Evolutionary conservation across 2,113 vertebrate genomes (phyloP), one percentile per base, ranked within the genome.

Genomic region (Loxodonta africana): DNA sequence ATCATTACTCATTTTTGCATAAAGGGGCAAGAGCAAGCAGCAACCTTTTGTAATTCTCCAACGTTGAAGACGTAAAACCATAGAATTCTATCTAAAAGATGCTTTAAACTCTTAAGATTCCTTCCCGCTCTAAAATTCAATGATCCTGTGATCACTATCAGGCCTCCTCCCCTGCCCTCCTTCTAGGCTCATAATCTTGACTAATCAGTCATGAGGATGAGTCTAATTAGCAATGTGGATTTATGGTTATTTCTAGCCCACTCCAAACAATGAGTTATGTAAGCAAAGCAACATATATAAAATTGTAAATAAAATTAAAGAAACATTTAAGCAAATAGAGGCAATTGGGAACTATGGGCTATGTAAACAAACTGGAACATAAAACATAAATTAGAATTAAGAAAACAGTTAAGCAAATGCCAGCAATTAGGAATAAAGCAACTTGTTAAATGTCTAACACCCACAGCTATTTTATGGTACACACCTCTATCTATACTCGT

Each of bases 341-440:
- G 89, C 97, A 97, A 96, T 95, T 97, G 97, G 92, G 96, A 97
- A 94, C 96, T 96, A 97, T 97, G 93, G 90, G 83, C 92, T 97
- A 91, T 93, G 80, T 96, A 98, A 98, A 97, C 97, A 97, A 97
- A 98, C 17, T 30, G 51, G 86, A 95, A 95, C 91, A 94, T 98
- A 97, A 97, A 97, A 48, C 85, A 98, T 97, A 97, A 98, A 98
- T 98, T 96, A 98, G 95, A 98, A 96, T 98, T 97, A 97, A 97
- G 97, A 95, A 97, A 98, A 97, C 94, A 96, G 69, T 98, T 98
- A 97, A 97, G 88, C 94, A 98, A 97, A 98, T 98, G 96, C 83
- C 96, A 97, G 86, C 92, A 95, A 96, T 97, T 97, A 98, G 77
- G 57, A 95, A 95, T 94, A 96, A 97, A 97, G 93, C 91, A 97